These are phyloP conservation scores for Anneissia japonica DNA, from an alignment of 35 echinoderm and acorn worm genomes.

Conservation along the genomic window DNA sequence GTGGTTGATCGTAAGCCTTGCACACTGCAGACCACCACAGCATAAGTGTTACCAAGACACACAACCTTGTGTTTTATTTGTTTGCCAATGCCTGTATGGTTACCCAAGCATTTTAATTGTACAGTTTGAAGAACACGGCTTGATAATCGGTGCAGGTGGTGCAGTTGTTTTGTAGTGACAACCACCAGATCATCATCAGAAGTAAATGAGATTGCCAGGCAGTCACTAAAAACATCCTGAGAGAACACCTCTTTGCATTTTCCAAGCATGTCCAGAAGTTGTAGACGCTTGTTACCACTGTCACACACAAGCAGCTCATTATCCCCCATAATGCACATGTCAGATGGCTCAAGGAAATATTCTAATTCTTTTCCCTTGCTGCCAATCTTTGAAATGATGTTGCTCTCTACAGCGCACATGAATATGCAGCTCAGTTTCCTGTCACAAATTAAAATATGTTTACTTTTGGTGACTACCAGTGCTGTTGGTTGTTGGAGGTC, in stretches of 20 bases:
- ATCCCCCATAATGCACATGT: background rate
- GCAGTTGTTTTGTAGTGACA: background rate
- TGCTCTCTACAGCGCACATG: background rate
- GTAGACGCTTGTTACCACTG: background rate
- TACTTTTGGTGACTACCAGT: background rate
- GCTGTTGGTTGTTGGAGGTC: background rate
- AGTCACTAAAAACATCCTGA: background rate
- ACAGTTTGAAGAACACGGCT: background rate
- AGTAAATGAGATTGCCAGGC: background rate
- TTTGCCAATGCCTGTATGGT: background rate
- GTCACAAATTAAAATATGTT: background rate
- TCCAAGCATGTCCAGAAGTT: background rate
- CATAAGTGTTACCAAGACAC: background rate
- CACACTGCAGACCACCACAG: background rate
- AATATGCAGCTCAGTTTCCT: background rate
- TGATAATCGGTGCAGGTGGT: background rate
- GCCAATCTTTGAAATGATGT: background rate
- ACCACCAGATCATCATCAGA: background rate
- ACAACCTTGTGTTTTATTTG: background rate
- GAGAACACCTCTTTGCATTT: background rate
- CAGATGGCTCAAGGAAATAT: background rate
- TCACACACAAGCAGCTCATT: background rate
- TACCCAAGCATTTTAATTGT: background rate
- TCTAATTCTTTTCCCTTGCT: background rate
- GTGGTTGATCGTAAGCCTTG: background rate